A percentile compares a stretch with the other conserved stretches of the same genome.
Conservation (phyloP, 2,113 vertebrate species). For the Campylomormyrus numenius region DNA sequence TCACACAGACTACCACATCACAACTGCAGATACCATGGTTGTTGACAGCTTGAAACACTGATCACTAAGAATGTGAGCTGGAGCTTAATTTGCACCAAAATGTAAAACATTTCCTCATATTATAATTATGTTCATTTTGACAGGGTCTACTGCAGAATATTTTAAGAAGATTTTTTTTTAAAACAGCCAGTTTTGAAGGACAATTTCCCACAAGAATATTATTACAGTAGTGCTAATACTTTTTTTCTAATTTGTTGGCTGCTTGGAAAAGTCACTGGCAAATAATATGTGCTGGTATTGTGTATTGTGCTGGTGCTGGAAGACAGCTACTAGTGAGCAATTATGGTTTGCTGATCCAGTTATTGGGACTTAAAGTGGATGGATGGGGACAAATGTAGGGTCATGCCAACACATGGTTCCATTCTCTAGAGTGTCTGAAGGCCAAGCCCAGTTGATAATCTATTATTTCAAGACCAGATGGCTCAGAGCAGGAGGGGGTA, state of each 20-base stretch:
- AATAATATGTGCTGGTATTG: neutral
- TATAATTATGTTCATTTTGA: neutral
- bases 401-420: neutral
- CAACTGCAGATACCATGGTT: no score
- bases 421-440: neutral
- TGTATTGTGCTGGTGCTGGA: neutral
- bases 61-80: no score
- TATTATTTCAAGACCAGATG: neutral
- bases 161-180: neutral
- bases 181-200: neutral
- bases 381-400: neutral
- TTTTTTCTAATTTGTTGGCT: neutral
- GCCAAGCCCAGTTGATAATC: neutral
- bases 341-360: neutral
- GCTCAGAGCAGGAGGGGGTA: neutral
- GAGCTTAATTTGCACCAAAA: neutral
- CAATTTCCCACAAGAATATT: neutral
- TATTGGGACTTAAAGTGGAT: neutral
- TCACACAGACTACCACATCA: no score
- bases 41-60: no score
- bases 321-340: neutral
- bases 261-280: neutral
- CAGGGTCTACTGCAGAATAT: neutral
- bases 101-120: neutral
- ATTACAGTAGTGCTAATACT: neutral